phyloP scores from a whole-genome alignment of 1,140 invertebrate genomes.

The Aphidius ervi region DNA sequence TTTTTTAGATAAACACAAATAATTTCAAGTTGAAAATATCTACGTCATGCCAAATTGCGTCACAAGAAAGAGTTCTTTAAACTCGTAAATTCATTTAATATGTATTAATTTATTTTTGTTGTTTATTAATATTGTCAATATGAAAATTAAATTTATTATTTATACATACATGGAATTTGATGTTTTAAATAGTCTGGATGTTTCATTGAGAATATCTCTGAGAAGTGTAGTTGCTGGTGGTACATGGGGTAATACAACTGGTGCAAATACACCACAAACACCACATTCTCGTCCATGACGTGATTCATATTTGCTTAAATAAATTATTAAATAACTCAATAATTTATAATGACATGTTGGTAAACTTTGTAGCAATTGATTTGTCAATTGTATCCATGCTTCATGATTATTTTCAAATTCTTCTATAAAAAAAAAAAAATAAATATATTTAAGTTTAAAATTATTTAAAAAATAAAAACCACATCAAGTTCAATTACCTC shows the following conservation, averaged over 20 bases:
- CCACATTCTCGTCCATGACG: conserved; percentile 44
- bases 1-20: no score
- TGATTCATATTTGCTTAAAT: conserved; percentile 49
- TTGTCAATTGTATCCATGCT: conserved; percentile 43
- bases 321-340: conserved; percentile 48
- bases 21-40: no score
- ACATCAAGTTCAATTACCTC: no score
- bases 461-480: no score
- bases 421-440: conserved; percentile 29
- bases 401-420: conserved; percentile 39
- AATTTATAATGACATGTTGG: conserved; percentile 44
- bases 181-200: conserved; percentile 34
- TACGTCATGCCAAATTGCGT: no score
- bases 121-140: no score
- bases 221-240: conserved; percentile 47
- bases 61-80: no score
- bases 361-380: conserved; percentile 41
- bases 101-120: no score
- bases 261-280: conserved; percentile 46
- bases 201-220: conserved; percentile 43
- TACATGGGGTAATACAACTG: conserved; percentile 48
- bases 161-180: no score
- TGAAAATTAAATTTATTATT: no score
- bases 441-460: no score
- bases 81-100: no score